Evolutionary conservation across 2,888 invertebrate genomes (phyloP).

Genomic region (Fragum fragum): DNA sequence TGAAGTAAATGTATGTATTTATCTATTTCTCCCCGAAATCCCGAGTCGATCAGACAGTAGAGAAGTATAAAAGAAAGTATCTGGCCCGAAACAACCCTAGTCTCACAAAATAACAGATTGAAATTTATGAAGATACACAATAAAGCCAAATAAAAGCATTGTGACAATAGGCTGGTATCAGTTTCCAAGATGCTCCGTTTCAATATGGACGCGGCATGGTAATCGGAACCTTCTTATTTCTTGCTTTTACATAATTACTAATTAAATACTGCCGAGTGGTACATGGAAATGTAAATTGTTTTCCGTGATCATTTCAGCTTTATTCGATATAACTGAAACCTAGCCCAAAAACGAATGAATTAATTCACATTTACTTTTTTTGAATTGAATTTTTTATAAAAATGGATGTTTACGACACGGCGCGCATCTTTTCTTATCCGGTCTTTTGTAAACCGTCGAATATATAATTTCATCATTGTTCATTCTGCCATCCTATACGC

Average conservation of each 20-base stretch:
- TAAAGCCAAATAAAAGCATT: constrained; percentile 51
- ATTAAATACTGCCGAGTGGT: neutral
- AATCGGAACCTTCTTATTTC: constrained; percentile 1
- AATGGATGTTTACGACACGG: constrained; percentile 15
- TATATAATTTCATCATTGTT: constrained; percentile 65
- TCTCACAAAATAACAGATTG: constrained; percentile 28
- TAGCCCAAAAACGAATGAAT: too few species aligned
- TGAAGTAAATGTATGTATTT: too few species aligned
- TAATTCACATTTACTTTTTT: too few species aligned
- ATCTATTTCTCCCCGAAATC: neutral
- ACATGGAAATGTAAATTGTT: neutral
- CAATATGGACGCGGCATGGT: neutral
- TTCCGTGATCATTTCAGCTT: too few species aligned
- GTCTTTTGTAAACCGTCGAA: constrained; percentile 56
- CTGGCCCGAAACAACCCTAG: constrained; percentile 11
- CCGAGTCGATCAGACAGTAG: neutral
- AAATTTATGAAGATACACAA: constrained; percentile 61
- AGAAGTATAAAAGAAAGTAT: neutral
- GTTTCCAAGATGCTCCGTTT: constrained; percentile 44
- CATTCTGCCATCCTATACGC: constrained; percentile 50
- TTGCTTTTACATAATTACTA: neutral
- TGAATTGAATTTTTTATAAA: neutral
- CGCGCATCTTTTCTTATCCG: constrained; percentile 61
- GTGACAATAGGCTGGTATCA: constrained; percentile 52
- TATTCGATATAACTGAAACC: too few species aligned